These are phyloP conservation scores for Mastigias papua DNA, from an alignment of 30 jellyfish, hydroid and myxozoan genomes.

Conservation along the genomic window DNA sequence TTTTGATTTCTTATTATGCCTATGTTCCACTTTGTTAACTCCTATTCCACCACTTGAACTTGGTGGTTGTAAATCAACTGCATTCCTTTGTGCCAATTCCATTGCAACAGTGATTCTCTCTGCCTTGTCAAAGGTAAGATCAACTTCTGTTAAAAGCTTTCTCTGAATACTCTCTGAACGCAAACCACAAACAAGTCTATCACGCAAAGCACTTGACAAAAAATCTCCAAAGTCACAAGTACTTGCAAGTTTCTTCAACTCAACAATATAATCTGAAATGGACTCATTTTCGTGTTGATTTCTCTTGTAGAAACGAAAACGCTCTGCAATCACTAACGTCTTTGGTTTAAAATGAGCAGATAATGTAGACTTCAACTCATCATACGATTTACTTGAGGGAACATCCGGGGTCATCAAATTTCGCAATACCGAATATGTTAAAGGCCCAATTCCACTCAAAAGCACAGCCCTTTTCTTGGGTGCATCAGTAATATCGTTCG, in stretches of 20 bases:
- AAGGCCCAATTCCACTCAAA: constrained; percentile 42
- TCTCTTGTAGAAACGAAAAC: constrained; percentile 16
- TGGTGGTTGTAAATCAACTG: constrained; percentile 13
- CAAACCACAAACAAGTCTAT: constrained; percentile 39
- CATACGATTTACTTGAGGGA: constrained; percentile 47
- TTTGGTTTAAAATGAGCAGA: constrained; percentile 37
- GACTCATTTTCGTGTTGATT: constrained; percentile 56
- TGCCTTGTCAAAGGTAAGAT: constrained; percentile 58
- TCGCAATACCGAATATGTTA: constrained; percentile 16
- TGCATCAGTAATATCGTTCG: constrained; percentile 45
- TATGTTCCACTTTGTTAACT: constrained; percentile 38
- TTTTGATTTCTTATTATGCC: constrained; percentile 29
- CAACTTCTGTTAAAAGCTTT: constrained; percentile 43
- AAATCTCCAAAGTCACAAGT: constrained; percentile 48
- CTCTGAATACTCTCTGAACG: constrained; percentile 34
- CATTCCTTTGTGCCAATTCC: constrained; percentile 15
- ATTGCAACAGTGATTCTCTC: constrained; percentile 45
- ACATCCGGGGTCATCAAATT: constrained; percentile 42
- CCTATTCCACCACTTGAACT: constrained; percentile 59
- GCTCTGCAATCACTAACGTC: constrained; percentile 49
- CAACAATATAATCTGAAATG: constrained; percentile 41
- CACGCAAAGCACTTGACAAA: constrained; percentile 24
- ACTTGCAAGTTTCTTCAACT: constrained; percentile 50
- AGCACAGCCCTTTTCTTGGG: constrained; percentile 29
- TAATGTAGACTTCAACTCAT: constrained; percentile 6